Percentiles rank a stretch among this genome's conserved stretches.
phyloP scores from a whole-genome alignment of 2,113 vertebrate species.

The Danionella cerebrum region DNA sequence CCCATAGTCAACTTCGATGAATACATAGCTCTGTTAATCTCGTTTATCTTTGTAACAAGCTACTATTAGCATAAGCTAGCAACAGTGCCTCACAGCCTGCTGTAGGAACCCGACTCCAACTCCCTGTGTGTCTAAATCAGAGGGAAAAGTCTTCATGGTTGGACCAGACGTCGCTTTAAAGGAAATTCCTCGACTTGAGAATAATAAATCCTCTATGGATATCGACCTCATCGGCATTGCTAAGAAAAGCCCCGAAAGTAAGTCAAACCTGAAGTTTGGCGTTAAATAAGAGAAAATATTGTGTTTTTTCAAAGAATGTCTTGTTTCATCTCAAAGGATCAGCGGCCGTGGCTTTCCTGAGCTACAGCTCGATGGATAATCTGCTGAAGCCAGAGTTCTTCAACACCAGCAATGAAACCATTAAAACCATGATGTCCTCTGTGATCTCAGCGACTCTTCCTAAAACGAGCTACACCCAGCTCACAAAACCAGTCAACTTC shows the following conservation, averaged over 20 bases:
- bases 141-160: background rate
- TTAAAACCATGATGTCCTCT: slow-evolving; percentile 21
- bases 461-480: background rate
- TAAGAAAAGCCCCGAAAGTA: background rate
- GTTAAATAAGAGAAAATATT: no score
- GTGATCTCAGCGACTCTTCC: slow-evolving; percentile 22
- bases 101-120: no score
- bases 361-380: background rate
- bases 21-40: no score
- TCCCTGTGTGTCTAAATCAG: background rate
- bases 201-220: background rate
- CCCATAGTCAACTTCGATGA: no score
- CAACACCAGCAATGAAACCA: background rate
- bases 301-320: background rate
- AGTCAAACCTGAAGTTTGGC: no score
- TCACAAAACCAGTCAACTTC: slow-evolving; percentile 23
- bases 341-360: slow-evolving; percentile 13
- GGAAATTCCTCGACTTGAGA: background rate
- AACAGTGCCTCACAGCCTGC: no score
- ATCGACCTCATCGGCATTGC: background rate
- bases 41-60: no score
- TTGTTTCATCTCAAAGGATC: background rate
- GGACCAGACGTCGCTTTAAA: background rate
- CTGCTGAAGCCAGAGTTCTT: slow-evolving; percentile 10
- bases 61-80: no score